Base-by-base conservation (phyloP, 2,888 invertebrate species). In the Iphiclides podalirius region DNA sequence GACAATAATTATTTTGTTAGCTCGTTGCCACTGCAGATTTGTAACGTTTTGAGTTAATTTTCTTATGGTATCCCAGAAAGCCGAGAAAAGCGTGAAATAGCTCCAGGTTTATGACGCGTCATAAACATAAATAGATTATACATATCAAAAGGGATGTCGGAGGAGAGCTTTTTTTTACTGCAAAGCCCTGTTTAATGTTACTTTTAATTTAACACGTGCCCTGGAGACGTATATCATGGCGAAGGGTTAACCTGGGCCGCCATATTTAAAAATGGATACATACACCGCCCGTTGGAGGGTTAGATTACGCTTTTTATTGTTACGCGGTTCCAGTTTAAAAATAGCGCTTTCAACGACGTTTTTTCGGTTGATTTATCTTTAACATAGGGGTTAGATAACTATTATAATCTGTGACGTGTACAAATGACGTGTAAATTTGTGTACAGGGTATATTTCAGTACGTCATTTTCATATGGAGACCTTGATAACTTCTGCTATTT, bases 221-320 rank as follows among this genome's bases (percentile, higher is more conserved):
- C 53, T 42, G 49, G 52, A 58, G 54, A 64, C 71, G 57, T 77
- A 78, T 79, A 79, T 85, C 75, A 78, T 69, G 59, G 43, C 55
- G 72, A 75, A 77, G 79, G 81, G 82, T 75, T 75, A 72, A 67
- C 66, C 59, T 64, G 64, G 67, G 64, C 64, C 65, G 64, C 64
- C 66, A 75, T 70, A 71, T 81, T 79, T 78, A 78, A 79, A 83
- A 75, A 75, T 75, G 75, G 79, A 75, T 76, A 76, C 78, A 73
- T 76, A 76, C 78, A 73, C 73, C 65, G 71, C 60, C 47, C 49
- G 66, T 67, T 68, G 54, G 56, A 71, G 67, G 71, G 72, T 72
- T 72, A 66, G 60, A 76, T 77, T 69, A 63, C 60, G 44, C 74
- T 79, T 76, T 80, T 80, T 80, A 75, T 77, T 73, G 68, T 74